Evolutionary conservation across 53 echinoderm and acorn worm genomes (phyloP).

Genomic region (Astropecten irregularis): DNA sequence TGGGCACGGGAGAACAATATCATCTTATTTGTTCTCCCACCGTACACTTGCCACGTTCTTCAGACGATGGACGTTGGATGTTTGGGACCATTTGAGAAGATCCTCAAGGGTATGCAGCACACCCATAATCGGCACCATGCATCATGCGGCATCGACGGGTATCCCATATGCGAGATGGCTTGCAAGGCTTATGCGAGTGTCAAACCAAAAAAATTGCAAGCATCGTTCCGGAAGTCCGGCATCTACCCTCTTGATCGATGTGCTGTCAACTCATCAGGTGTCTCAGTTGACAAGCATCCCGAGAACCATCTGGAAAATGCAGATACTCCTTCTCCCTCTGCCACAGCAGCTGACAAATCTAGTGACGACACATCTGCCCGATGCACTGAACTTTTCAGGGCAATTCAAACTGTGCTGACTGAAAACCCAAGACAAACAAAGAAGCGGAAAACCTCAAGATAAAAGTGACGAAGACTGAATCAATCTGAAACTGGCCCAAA

Average conservation of each 20-base stretch:
- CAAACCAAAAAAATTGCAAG: constrained; percentile 13
- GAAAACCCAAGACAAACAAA: background rate
- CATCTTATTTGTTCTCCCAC: constrained; percentile 20
- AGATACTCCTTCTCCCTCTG: background rate
- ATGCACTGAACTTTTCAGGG: background rate
- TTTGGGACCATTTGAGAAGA: constrained; percentile 44
- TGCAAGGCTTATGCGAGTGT: constrained; percentile 27
- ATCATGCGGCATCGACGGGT: constrained; percentile 22
- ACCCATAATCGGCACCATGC: background rate
- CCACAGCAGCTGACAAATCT: constrained; percentile 5
- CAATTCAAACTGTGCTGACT: background rate
- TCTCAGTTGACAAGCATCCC: no score
- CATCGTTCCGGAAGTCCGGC: constrained; percentile 26
- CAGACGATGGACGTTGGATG: no score
- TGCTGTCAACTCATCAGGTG: constrained; percentile 9
- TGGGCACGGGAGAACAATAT: constrained; percentile 37
- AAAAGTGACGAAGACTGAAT: constrained; percentile 3
- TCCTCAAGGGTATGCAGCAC: background rate
- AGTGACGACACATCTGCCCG: background rate
- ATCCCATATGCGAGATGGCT: no score
- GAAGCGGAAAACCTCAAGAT: background rate
- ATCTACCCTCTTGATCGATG: constrained; percentile 33
- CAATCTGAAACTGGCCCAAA: background rate
- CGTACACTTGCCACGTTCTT: constrained; percentile 13
- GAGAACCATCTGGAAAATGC: no score